Evolutionary conservation across 35 echinoderm and acorn worm species (phyloP).

Genomic region (Ophioderma brevispina): DNA sequence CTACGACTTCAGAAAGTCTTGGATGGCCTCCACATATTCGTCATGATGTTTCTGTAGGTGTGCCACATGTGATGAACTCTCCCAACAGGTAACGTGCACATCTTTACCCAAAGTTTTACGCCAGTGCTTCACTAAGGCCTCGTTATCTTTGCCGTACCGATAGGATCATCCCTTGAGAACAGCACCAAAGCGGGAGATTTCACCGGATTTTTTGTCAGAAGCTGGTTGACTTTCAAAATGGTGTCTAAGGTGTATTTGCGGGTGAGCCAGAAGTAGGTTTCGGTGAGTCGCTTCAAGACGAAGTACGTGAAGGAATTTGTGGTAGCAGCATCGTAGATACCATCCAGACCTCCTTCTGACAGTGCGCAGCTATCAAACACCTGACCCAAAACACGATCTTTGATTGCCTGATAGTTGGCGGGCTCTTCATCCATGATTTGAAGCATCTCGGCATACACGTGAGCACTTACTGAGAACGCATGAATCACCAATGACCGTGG

Average conservation of each 20-base stretch:
- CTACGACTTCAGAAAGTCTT: conserved; percentile 32
- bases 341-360: conserved; percentile 32
- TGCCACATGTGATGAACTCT: conserved; percentile 55
- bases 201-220: conserved; percentile 26
- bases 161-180: conserved; percentile 49
- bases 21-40: conserved; percentile 44
- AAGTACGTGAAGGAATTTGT: conserved; percentile 31
- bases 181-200: conserved; percentile 47
- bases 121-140: conserved; percentile 31
- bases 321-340: conserved; percentile 43
- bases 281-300: conserved; percentile 31
- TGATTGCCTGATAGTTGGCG: conserved; percentile 8
- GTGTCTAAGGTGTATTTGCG: conserved; percentile 51
- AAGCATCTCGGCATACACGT: conserved; percentile 60
- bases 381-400: conserved; percentile 42
- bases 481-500: conserved; percentile 29
- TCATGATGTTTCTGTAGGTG: conserved; percentile 45
- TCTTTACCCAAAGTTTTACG: conserved; percentile 11
- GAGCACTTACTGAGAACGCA: conserved; percentile 53
- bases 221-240: conserved; percentile 37
- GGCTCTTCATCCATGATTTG: conserved; percentile 15
- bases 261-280: conserved; percentile 55
- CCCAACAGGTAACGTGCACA: conserved; percentile 47
- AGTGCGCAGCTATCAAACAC: conserved; percentile 46
- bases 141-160: conserved; percentile 45